Evolutionary conservation across 2,888 invertebrate genomes (phyloP).

Genomic region (Melanchra persicariae): DNA sequence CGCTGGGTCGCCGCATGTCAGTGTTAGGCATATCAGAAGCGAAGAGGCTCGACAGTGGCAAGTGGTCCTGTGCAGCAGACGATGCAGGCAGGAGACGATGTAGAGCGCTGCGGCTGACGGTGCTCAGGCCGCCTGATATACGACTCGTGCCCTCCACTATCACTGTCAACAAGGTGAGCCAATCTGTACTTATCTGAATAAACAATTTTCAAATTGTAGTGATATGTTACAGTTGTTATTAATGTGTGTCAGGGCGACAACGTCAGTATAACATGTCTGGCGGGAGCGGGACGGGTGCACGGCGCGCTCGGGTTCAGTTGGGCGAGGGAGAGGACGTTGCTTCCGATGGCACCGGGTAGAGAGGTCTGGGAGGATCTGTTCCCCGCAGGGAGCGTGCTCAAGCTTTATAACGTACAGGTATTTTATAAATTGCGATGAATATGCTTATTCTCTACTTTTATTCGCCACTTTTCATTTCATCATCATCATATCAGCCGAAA

Average conservation of each 20-base stretch:
- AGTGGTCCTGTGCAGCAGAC: slow-evolving; percentile 95
- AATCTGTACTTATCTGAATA: too few species aligned
- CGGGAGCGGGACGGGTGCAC: slow-evolving; percentile 91
- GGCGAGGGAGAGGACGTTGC: slow-evolving; percentile 94
- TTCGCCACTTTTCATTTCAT: too few species aligned
- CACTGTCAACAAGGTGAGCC: slow-evolving; percentile 92
- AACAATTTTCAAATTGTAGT: too few species aligned
- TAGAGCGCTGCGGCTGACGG: slow-evolving; percentile 91
- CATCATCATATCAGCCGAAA: too few species aligned
- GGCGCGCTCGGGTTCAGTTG: slow-evolving; percentile 95
- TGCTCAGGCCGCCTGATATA: slow-evolving; percentile 92
- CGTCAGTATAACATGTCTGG: slow-evolving; percentile 93
- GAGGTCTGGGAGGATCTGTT: slow-evolving; percentile 96
- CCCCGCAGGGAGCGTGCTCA: slow-evolving; percentile 95
- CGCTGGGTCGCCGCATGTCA: slow-evolving; percentile 90
- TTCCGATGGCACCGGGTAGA: slow-evolving; percentile 93
- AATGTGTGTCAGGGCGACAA: slow-evolving; percentile 91
- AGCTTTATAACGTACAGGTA: slow-evolving; percentile 94
- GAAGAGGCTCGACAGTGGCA: slow-evolving; percentile 93
- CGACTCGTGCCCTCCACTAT: slow-evolving; percentile 93
- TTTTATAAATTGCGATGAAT: slow-evolving; percentile 18
- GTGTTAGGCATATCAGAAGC: slow-evolving; percentile 94
- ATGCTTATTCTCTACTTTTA: background rate
- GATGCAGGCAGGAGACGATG: slow-evolving; percentile 94
- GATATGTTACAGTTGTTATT: too few species aligned